phyloP scores from a whole-genome alignment of 2,113 vertebrate genomes.

The Indicator maculatus region DNA sequence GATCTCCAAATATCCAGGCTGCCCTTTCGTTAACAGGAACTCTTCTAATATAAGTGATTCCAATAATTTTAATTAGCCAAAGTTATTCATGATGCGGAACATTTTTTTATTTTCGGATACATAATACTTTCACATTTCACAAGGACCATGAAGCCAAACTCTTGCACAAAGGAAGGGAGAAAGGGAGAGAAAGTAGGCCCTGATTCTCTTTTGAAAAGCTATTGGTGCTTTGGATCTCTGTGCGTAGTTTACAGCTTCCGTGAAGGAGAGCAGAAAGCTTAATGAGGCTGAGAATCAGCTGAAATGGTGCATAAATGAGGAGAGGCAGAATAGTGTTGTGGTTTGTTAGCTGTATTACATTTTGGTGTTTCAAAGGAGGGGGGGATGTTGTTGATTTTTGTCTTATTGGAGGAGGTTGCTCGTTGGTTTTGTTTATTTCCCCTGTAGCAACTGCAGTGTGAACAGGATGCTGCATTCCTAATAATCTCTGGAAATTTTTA shows the following conservation, averaged over 20 bases:
- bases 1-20: background rate
- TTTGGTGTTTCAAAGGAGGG: background rate
- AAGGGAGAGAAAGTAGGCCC: background rate
- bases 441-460: background rate
- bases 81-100: background rate
- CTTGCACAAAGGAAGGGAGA: background rate
- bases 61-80: background rate
- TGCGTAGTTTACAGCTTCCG: background rate
- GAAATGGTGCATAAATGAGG: background rate
- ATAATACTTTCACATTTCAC: background rate
- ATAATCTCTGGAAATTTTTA: background rate
- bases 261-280: background rate
- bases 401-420: background rate
- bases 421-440: background rate
- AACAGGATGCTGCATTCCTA: background rate
- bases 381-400: background rate
- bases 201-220: background rate
- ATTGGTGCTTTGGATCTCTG: background rate
- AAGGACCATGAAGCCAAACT: background rate
- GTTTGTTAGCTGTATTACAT: background rate
- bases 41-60: background rate
- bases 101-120: background rate
- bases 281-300: conserved; percentile 6
- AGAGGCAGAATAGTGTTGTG: rapidly evolving
- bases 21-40: background rate